Base-by-base conservation (phyloP, 2,888 invertebrate species). In the Troides oblongomaculatus region DNA sequence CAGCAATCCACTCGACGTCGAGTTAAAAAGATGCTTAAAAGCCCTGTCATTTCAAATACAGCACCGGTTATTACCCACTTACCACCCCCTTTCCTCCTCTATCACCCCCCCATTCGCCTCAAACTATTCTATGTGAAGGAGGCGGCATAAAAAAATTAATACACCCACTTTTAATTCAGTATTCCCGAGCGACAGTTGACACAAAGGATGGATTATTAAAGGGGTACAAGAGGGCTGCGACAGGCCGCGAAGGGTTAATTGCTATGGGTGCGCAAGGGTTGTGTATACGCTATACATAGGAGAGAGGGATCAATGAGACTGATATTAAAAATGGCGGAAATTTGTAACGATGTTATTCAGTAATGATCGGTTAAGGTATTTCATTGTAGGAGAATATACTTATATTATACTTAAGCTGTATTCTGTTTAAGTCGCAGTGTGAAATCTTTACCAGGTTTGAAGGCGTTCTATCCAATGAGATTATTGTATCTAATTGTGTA, bases 131-230 rank as follows among this genome's bases (percentile, higher is more conserved):
- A 77, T 72, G 71, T 73, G 74, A 76, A 80, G 81, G 79, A 78
- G 80, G 83, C 81, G 81, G 82, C 74, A 81, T 46, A 12, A 46
- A 82, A 84, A 81, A 80, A 75, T 66, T 75, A 82, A 85, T 86
- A 87, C 90, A 86, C 91, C 91, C 89, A 90, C 90, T 90, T 91
- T 88, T 87, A 84, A 87, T 87, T 87, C 86, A 86, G 80, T 75
- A 81, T 80, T 80, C 75, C 75, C 78, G 79, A 86, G 76, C 86
- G 91, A 92, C 92, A 92, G 90, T 91, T 91, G 91, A 92, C 88
- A 88, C 88, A 90, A 90, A 85, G 80, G 86, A 76, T 74, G 74
- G 76, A 75, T 81, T 84, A 85, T 84, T 81, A 87, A 89, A 88
- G 89, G 90, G 89, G 86, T 88, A 86, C 86, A 84, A 89, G 88